phyloP scores from a whole-genome alignment of 2,797 vertebrate species.

The Scomberomorus guttatus region DNA sequence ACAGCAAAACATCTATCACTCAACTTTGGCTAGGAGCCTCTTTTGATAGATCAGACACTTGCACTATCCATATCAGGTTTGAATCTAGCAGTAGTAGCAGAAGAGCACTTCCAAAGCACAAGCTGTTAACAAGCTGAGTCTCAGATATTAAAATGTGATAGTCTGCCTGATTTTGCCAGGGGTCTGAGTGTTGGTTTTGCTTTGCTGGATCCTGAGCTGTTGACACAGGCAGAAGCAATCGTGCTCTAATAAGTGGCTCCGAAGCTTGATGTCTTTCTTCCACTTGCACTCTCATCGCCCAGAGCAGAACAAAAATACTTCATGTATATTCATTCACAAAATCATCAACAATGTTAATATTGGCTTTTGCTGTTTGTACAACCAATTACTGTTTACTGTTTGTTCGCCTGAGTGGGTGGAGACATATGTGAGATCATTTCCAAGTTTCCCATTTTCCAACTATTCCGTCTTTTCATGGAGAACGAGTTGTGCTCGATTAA shows the following conservation, averaged over 20 bases:
- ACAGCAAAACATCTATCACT: conserved; percentile 68
- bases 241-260: conserved; percentile 60
- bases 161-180: conserved; percentile 58
- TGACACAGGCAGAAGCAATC: conserved; percentile 56
- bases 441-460: conserved; percentile 61
- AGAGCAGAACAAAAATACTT: conserved; percentile 57
- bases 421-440: conserved; percentile 42
- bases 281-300: conserved; percentile 45
- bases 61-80: conserved; percentile 50
- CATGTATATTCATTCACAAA: conserved; percentile 69
- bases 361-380: conserved; percentile 53
- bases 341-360: conserved; percentile 69
- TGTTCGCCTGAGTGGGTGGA: conserved; percentile 69
- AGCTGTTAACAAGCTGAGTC: conserved; percentile 65
- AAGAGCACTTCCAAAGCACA: conserved; percentile 68
- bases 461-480: conserved; percentile 52
- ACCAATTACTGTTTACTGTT: conserved; percentile 66
- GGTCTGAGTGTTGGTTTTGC: conserved; percentile 68
- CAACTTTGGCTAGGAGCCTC: conserved; percentile 63
- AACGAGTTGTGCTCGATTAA: conserved; percentile 54
- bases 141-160: conserved; percentile 68
- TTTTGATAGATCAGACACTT: conserved; percentile 70
- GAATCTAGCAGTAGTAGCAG: conserved; percentile 62
- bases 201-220: conserved; percentile 75
- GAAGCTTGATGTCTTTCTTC: conserved; percentile 54